A percentile compares a stretch with the other conserved stretches of the same genome.
These are phyloP conservation scores for Tuberolachnus salignus DNA, from an alignment of 2,888 invertebrate species.

Conservation along the genomic window DNA sequence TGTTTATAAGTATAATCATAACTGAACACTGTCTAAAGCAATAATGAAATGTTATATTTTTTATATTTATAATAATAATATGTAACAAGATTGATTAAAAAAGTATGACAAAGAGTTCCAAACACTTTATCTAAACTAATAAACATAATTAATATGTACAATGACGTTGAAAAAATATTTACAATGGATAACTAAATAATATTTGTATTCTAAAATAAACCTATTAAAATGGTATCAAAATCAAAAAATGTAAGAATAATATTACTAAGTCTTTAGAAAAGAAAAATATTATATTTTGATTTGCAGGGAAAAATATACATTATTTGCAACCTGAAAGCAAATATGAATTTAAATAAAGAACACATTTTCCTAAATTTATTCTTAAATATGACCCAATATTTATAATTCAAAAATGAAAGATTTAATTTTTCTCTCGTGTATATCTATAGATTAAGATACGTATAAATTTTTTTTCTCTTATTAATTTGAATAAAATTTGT, in stretches of 20 bases:
- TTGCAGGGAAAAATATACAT: constrained; percentile 34
- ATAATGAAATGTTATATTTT: not conserved
- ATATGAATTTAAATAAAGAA: constrained; percentile 41
- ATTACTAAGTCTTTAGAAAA: constrained; percentile 26
- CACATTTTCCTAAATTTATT: constrained; percentile 40
- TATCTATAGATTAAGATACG: not conserved
- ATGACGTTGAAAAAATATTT: constrained; percentile 34
- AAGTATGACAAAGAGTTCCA: constrained; percentile 22
- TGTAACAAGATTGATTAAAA: not conserved
- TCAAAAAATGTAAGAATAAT: constrained; percentile 22
- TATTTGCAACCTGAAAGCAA: constrained; percentile 27
- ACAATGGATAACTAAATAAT: constrained; percentile 40
- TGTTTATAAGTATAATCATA: not conserved
- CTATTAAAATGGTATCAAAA: constrained; percentile 41
- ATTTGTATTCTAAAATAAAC: constrained; percentile 33
- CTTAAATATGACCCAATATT: constrained; percentile 16
- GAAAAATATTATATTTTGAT: constrained; percentile 29
- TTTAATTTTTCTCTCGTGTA: not conserved
- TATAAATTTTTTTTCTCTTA: constrained; percentile 1
- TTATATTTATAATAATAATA: not conserved
- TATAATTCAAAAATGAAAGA: not conserved
- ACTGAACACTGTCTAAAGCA: not conserved
- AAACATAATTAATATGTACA: constrained; percentile 40
- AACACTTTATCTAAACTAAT: constrained; percentile 27
- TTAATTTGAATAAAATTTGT: constrained; percentile 23